phyloP scores from a whole-genome alignment of 2,113 vertebrate genomes.

The Brachyhypopomus gauderio region DNA sequence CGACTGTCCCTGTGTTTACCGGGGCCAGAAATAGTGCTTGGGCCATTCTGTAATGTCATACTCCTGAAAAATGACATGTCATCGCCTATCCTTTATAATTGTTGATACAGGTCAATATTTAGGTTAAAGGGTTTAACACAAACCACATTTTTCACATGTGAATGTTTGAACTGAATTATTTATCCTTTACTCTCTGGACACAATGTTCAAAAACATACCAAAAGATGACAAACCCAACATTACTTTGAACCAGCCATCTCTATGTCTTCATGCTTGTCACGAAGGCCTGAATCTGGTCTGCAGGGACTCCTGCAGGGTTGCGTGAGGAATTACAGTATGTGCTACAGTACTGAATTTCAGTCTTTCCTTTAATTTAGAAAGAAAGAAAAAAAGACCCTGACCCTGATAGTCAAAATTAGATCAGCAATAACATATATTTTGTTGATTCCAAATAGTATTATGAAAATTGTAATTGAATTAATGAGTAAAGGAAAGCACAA shows the following conservation, averaged over 20 bases:
- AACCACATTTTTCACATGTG: background rate
- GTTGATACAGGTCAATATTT: background rate
- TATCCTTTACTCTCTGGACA: background rate
- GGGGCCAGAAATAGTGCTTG: conserved; percentile 26
- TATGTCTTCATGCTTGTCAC: background rate
- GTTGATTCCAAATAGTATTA: too few species aligned
- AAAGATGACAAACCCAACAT: background rate
- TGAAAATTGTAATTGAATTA: too few species aligned
- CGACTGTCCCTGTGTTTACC: conserved; percentile 37
- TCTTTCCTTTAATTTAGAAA: too few species aligned
- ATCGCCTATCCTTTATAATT: background rate
- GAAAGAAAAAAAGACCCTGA: too few species aligned
- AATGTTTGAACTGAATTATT: conserved; percentile 4
- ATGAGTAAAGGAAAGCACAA: background rate
- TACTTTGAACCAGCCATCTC: background rate
- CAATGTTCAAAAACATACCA: background rate
- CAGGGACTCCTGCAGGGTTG: too few species aligned
- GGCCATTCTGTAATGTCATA: background rate
- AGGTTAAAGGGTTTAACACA: too few species aligned
- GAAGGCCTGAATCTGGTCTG: too few species aligned
- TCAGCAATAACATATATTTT: too few species aligned
- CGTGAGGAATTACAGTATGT: too few species aligned
- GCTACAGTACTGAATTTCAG: too few species aligned
- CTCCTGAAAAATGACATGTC: background rate
- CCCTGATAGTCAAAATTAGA: too few species aligned